Evolutionary conservation across 2,888 invertebrate genomes (phyloP), one percentile per base, ranked within the genome.

Genomic region (Masnerella sp.): DNA sequence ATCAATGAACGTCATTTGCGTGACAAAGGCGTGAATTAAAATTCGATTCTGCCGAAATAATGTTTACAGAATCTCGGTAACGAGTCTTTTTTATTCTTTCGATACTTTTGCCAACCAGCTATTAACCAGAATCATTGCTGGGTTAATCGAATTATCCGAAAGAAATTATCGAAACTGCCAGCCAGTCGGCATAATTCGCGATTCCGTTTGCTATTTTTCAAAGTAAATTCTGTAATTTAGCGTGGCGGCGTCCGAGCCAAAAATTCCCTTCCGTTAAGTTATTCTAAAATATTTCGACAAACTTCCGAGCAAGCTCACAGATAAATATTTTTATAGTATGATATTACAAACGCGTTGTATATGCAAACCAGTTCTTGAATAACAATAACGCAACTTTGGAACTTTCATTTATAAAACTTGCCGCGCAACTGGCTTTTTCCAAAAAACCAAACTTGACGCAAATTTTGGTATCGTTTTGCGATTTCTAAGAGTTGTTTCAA

Each of bases 261-360:
- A 51, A 51, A 52, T 68, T 56, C 47, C 12, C 5, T 30, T 34
- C 59, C 43, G 32, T 59, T 36, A 69, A 69, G 32, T 69, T 54
- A 56, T 62, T 43, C 40, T 20, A 49, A 61, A 61, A 69, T 61
- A 69, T 69, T 69, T 56, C 43, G 9, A 34, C 51, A 56, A 62
- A 62, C 56, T 70, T 70, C 30, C 30, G 28, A 14, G 42, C 32
- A 12, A 32, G 32, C n/a, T 40, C 25, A n/a, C 42, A 51, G 42
- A 70, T 56, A 62, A 70, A 70, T 70, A 62, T 70, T 70, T 54
- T 70, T 62, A 70, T 49, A 56, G 62, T 64, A 70, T 62, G 69
- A 70, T 64, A 70, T 70, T 62, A 58, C 62, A 62, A 70, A 70
- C 49, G 36, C 56, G 30, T 43, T 61, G 54, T 36, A 69, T 49